phyloP scores from a whole-genome alignment of 1,140 invertebrate genomes.

The Panulirus ornatus region DNA sequence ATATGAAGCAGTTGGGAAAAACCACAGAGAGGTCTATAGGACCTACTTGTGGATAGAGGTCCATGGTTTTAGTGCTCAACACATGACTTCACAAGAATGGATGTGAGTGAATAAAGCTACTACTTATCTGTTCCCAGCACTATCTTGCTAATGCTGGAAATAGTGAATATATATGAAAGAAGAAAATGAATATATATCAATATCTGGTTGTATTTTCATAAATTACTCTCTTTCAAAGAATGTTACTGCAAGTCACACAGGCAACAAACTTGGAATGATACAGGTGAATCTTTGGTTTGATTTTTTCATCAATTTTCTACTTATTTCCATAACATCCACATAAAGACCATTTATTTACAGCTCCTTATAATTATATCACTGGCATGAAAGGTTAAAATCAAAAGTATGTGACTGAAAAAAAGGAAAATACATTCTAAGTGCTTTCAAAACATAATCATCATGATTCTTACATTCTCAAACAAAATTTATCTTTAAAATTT shows the following conservation, averaged over 20 bases:
- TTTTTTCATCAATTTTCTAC: not conserved
- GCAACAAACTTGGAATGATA: conserved; percentile 16
- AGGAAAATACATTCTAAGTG: not conserved
- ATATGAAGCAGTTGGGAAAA: too few species aligned
- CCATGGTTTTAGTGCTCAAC: too few species aligned
- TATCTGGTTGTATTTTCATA: conserved; percentile 1
- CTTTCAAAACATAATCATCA: too few species aligned
- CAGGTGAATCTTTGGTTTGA: conserved; percentile 10
- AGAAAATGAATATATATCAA: conserved; percentile 9
- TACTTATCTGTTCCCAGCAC: too few species aligned
- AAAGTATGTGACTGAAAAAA: not conserved
- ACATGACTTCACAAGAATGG: too few species aligned
- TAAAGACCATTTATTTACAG: not conserved
- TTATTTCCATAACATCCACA: not conserved
- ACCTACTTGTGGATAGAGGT: too few species aligned
- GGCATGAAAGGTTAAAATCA: not conserved
- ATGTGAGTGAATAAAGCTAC: too few species aligned
- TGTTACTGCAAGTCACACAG: not conserved
- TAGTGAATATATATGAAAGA: not conserved
- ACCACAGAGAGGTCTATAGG: too few species aligned
- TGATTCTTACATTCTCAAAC: too few species aligned
- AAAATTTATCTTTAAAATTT: too few species aligned
- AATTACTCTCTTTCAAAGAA: not conserved
- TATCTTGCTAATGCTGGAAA: too few species aligned
- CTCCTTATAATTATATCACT: conserved; percentile 34